Evolutionary conservation across 64 coral and sea anemone genomes (phyloP), one percentile per base, ranked within the genome.

Genomic region (Montipora efflorescens): DNA sequence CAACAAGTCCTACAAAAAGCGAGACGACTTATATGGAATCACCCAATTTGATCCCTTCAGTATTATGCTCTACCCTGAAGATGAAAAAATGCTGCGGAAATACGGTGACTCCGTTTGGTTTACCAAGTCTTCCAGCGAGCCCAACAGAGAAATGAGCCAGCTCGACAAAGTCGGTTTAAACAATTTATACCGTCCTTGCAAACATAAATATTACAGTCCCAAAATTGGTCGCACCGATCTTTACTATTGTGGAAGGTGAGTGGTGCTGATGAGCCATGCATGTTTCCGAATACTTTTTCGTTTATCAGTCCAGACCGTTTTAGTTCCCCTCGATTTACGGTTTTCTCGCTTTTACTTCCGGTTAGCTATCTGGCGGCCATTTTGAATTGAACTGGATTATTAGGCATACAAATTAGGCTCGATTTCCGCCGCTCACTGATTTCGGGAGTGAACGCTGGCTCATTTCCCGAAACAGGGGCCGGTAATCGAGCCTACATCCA

Each of bases 1-100:
- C 25, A 9, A 20, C 14, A 16, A 1, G 72, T 20, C 21, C 28
- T 76, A 45, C 28, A 28, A 25, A 6, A 76, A 47, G 9, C 4
- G 6, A 45, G 43, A 78, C 19, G 76, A 78, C 15, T 47, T 48
- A 5, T 19, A 15, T 4, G 76, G 76, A 2, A 16, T 78, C 11
- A 78, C 76, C 45, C 76, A 46, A 11, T 50, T 78, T 78, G 76
- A 78, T 19, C 76, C 76, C 45, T 78, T 18, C 13, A 78, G 76
- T 19, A 78, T 78, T 19, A 78, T 78, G 47, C 44, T 78, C 12
- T 78, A 78, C 15, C 76, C 76, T 15, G 76, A 78, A 19, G 47
- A 43, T 5, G 25, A 47, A 47, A 11, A 78, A 5, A 6, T 18
- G 12, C 44, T 48, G 11, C 45, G 16, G 2, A 78, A 19, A 2